phyloP scores from a whole-genome alignment of 37 sponge, comb jelly and placozoan species.

The Beroe forskalii region DNA sequence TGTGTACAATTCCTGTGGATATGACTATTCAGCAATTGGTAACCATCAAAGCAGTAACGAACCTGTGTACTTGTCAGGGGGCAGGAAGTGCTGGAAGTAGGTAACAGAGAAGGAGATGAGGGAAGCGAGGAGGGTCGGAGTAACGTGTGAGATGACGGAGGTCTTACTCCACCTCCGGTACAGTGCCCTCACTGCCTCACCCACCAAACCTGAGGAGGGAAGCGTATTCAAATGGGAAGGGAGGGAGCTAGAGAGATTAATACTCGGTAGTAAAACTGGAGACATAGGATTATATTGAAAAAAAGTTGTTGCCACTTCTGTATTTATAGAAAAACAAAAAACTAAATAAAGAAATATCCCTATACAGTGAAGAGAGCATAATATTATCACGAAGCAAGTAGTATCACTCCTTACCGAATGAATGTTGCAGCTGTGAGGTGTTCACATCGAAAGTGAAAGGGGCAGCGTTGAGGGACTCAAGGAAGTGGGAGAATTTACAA shows the following conservation, averaged over 20 bases:
- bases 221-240: too few species aligned
- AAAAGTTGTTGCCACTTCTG: too few species aligned
- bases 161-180: constrained; percentile 53
- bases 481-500: background rate
- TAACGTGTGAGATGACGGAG: background rate
- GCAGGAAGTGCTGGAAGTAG: constrained; percentile 45
- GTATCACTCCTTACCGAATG: constrained; percentile 59
- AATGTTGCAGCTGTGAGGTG: constrained; percentile 16
- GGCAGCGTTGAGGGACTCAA: constrained; percentile 20
- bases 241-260: too few species aligned
- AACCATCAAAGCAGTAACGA: too few species aligned
- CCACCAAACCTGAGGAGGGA: constrained; percentile 25
- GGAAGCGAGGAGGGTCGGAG: constrained; percentile 1
- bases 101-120: constrained; percentile 28
- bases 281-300: too few species aligned
- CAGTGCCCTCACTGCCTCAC: constrained; percentile 16
- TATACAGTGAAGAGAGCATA: too few species aligned
- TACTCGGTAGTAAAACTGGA: too few species aligned
- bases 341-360: too few species aligned
- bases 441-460: constrained; percentile 59
- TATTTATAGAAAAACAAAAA: too few species aligned
- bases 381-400: too few species aligned
- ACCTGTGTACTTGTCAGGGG: constrained; percentile 46
- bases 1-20: too few species aligned
- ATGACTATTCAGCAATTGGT: too few species aligned